Percentiles rank a stretch among this genome's conserved stretches.
Evolutionary conservation across 2,888 invertebrate species (phyloP).

Genomic region (Acanthosepion lycidas): DNA sequence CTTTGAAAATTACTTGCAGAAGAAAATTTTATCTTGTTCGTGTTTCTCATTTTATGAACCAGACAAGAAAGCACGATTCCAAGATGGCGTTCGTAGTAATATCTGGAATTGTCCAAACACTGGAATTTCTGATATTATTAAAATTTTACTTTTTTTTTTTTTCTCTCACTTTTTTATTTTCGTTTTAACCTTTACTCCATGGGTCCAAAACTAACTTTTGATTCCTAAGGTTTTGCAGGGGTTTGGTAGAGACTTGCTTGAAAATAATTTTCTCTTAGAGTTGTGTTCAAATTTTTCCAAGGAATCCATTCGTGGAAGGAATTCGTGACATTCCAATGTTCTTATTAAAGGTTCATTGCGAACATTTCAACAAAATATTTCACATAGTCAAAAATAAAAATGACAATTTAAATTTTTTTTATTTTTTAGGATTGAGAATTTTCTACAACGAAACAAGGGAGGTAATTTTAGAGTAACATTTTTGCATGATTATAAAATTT

Average conservation of each 20-base stretch:
- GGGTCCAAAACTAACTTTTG: not conserved
- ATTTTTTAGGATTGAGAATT: too few species aligned
- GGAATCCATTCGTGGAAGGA: not conserved
- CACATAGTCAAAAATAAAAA: not conserved
- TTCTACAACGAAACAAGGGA: not conserved
- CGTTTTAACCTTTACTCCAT: not conserved
- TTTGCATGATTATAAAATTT: not conserved
- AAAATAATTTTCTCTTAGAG: not conserved
- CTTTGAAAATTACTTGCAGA: too few species aligned
- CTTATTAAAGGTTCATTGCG: not conserved
- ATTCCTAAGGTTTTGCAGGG: not conserved
- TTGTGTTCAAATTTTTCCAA: not conserved
- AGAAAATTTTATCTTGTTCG: too few species aligned
- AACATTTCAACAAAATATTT: not conserved
- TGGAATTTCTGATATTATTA: not conserved
- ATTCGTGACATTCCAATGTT: constrained; percentile 2
- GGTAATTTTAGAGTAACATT: not conserved
- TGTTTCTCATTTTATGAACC: too few species aligned
- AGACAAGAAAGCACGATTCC: not conserved
- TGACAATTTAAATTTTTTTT: too few species aligned
- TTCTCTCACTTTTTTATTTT: not conserved
- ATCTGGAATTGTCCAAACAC: not conserved
- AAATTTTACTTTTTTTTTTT: not conserved
- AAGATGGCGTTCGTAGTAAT: not conserved
- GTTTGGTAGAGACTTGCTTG: not conserved